A percentile compares a stretch with the other conserved stretches of the same genome.
phyloP scores from a whole-genome alignment of 2,113 vertebrate genomes.

The Microtus montanus region DNA sequence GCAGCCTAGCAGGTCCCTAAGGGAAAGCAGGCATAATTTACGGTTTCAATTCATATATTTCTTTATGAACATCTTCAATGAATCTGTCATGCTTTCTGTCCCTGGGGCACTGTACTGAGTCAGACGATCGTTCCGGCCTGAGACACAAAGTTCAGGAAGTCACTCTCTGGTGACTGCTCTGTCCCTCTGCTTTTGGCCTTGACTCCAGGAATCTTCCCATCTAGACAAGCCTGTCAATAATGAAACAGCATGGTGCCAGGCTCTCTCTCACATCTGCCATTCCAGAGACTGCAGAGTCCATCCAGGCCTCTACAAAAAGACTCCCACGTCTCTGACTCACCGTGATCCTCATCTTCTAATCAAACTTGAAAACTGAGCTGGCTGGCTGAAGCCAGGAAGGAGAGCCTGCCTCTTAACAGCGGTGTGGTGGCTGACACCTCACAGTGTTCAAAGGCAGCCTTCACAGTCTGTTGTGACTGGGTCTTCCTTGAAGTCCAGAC shows the following conservation, averaged over 20 bases:
- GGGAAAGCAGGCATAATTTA: neutral
- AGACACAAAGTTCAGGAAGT: neutral
- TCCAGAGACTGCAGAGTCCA: neutral
- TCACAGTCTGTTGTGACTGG: neutral
- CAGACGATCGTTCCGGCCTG: neutral
- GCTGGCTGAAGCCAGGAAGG: neutral
- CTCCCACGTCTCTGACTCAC: neutral
- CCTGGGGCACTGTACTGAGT: neutral
- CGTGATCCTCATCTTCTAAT: neutral
- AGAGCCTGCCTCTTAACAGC: neutral
- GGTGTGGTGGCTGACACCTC: neutral
- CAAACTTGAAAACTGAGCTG: neutral
- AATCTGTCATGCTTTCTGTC: neutral
- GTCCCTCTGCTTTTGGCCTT: neutral
- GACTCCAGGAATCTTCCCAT: neutral
- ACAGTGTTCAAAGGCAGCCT: neutral
- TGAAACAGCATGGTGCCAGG: neutral
- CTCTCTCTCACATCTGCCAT: neutral
- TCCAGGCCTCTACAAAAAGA: neutral
- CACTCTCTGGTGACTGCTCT: neutral
- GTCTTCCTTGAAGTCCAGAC: neutral
- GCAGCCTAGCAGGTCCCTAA: neutral
- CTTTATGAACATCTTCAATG: neutral
- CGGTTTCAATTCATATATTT: neutral
- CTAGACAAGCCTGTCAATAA: neutral